phyloP scores from a whole-genome alignment of 2,113 vertebrate genomes.

The Halcyon malimbica region DNA sequence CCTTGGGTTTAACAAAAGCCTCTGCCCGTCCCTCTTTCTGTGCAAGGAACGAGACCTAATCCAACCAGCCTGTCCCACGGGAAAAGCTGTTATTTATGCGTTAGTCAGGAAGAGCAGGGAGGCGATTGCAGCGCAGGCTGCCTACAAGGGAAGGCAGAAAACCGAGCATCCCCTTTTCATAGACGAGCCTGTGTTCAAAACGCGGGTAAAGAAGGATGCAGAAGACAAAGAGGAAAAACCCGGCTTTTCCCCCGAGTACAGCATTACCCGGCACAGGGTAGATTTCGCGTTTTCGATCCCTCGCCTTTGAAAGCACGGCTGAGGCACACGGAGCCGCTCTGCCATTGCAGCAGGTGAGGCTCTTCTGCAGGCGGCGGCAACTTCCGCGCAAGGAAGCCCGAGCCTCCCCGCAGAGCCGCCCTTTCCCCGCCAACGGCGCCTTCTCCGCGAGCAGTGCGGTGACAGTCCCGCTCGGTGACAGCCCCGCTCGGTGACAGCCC shows the following conservation, averaged over 20 bases:
- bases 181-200: neutral
- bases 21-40: neutral
- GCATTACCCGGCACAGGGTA: fast-evolving
- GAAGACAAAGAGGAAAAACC: neutral
- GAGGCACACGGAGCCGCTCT: fast-evolving
- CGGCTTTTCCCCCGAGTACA: neutral
- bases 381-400: neutral
- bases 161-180: neutral
- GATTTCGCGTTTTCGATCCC: fast-evolving
- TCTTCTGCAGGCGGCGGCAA: neutral
- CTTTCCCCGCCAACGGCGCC: neutral
- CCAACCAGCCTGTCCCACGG: neutral
- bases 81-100: neutral
- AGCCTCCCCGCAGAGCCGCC: neutral
- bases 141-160: neutral
- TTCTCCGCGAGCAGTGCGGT: neutral
- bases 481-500: neutral
- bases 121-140: neutral
- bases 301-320: neutral
- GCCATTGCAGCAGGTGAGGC: neutral
- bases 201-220: neutral
- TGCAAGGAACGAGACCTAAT: neutral
- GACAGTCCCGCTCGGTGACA: neutral
- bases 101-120: neutral
- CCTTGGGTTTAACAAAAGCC: neutral